phyloP scores from a whole-genome alignment of 2,797 vertebrate species.

The Alauda arvensis region DNA sequence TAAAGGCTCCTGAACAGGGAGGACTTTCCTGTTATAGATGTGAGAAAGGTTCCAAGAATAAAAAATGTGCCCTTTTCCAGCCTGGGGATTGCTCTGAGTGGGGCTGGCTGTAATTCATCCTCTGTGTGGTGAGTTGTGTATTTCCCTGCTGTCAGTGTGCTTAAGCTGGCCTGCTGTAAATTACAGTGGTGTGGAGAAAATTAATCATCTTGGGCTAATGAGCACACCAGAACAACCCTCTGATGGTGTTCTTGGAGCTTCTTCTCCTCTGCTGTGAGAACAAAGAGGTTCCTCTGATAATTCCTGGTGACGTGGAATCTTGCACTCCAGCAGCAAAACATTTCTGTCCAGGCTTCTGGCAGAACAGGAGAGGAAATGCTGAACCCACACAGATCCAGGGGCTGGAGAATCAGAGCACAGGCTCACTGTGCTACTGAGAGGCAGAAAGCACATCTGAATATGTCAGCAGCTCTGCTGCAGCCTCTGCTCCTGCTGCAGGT shows the following conservation, averaged over 20 bases:
- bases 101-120: slow-evolving; percentile 26
- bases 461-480: not conserved
- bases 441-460: not conserved
- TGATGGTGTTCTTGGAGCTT: not conserved
- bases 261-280: not conserved
- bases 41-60: slow-evolving; percentile 38
- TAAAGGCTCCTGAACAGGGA: slow-evolving; percentile 4
- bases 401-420: not conserved
- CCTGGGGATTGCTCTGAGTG: not conserved
- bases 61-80: slow-evolving; percentile 31
- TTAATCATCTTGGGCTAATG: slow-evolving; percentile 13
- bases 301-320: not conserved
- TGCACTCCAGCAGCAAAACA: not conserved
- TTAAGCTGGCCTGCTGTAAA: slow-evolving; percentile 10
- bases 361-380: not conserved
- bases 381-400: not conserved
- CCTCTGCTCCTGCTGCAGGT: not conserved
- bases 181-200: not conserved
- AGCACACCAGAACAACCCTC: not conserved
- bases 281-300: not conserved
- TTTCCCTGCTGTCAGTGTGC: slow-evolving; percentile 18
- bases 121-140: not conserved
- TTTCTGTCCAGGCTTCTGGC: not conserved
- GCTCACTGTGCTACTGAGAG: not conserved
- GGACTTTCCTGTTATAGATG: not conserved